These are phyloP conservation scores for Charadrius vociferus DNA, from an alignment of 2,113 vertebrate species.

Conservation along the genomic window DNA sequence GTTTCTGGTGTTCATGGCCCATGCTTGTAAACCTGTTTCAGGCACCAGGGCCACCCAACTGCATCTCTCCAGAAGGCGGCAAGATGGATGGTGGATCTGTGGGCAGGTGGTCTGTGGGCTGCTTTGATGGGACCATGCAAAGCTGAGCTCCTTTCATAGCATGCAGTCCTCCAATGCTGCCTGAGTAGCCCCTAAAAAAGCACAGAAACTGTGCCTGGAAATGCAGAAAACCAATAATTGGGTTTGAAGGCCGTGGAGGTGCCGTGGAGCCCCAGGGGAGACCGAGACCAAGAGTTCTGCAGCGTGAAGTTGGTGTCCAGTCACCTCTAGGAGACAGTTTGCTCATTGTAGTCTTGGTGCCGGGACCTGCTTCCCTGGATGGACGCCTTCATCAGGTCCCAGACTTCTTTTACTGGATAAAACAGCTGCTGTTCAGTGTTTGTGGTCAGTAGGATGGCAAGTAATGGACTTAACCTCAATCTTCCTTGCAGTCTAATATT, in stretches of 20 bases:
- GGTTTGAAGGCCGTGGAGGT: not conserved
- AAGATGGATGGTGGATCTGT: not conserved
- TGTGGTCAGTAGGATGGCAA: not conserved
- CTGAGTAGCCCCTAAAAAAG: not conserved
- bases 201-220: not conserved
- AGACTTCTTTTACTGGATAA: not conserved
- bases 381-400: not conserved
- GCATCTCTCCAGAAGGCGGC: not conserved
- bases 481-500: not conserved
- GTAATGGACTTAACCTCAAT: not conserved
- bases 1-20: not conserved
- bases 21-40: not conserved
- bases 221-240: not conserved
- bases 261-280: not conserved
- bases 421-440: not conserved
- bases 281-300: not conserved
- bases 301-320: not conserved
- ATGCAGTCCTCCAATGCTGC: fast-evolving
- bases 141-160: not conserved
- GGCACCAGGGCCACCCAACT: not conserved
- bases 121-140: not conserved
- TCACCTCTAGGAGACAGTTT: not conserved
- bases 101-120: not conserved
- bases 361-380: fast-evolving
- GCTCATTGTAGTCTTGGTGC: not conserved